These are phyloP conservation scores for Entomobrya proxima DNA, from an alignment of 2,888 invertebrate genomes.

Conservation along the genomic window DNA sequence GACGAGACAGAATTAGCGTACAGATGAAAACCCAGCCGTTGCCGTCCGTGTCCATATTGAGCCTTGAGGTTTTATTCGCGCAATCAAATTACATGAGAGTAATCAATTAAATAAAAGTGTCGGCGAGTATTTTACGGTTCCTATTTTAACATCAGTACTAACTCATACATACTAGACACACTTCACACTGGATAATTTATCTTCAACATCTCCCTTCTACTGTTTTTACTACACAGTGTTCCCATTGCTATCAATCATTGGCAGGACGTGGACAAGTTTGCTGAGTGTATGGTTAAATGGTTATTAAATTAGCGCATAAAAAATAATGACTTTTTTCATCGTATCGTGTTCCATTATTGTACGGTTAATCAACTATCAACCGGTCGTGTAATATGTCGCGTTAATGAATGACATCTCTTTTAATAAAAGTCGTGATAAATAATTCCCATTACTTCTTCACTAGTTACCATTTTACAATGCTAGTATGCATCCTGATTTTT, in stretches of 20 bases:
- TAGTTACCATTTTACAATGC: too few species aligned
- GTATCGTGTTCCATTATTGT: neutral
- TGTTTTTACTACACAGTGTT: too few species aligned
- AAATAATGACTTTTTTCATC: neutral
- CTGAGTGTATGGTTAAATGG: neutral
- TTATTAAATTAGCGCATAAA: constrained; percentile 15
- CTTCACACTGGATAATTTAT: neutral
- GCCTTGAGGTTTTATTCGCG: constrained; percentile 38
- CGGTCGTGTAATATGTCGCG: neutral
- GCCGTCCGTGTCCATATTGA: neutral
- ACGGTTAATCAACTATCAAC: neutral
- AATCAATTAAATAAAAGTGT: constrained; percentile 22
- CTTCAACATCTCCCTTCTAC: neutral
- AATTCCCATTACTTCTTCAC: neutral
- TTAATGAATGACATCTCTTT: constrained; percentile 8
- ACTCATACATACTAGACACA: neutral
- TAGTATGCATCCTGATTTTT: too few species aligned
- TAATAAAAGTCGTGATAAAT: neutral
- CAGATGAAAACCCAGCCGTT: constrained; percentile 15
- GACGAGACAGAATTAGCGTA: constrained; percentile 6
- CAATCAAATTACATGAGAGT: neutral
- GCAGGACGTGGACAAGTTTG: neutral
- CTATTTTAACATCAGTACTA: neutral
- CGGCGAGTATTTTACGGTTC: constrained; percentile 9
- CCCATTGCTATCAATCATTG: constrained; percentile 2